These are phyloP conservation scores for Galaxea fascicularis DNA, from an alignment of 92 coral and sea anemone species.

Conservation along the genomic window DNA sequence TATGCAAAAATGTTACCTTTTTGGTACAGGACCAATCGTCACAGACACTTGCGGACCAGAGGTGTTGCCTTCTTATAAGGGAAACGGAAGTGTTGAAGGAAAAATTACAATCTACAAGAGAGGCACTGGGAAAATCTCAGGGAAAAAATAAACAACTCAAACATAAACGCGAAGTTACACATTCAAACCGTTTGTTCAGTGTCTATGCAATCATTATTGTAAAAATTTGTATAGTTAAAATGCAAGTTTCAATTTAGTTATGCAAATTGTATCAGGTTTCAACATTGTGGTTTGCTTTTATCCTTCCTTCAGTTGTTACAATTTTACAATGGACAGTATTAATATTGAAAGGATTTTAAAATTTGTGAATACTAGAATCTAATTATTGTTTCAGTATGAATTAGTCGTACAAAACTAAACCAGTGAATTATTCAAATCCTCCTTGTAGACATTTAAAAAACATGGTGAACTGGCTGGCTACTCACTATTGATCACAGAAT, in stretches of 20 bases:
- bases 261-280: neutral
- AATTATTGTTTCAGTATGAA: no score
- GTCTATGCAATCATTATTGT: neutral
- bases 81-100: slow-evolving; percentile 2
- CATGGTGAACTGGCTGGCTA: no score
- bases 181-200: neutral
- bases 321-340: neutral
- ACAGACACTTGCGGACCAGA: slow-evolving; percentile 14
- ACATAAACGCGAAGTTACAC: neutral
- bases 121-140: neutral
- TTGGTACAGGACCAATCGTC: neutral
- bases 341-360: neutral
- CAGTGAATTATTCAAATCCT: no score
- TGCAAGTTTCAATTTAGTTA: neutral
- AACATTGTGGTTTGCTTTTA: neutral
- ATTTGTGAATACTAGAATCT: neutral
- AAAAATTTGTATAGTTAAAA: no score
- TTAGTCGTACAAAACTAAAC: no score
- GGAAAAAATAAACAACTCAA: neutral
- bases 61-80: neutral
- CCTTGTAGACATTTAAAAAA: no score
- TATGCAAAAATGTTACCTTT: no score
- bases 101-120: neutral
- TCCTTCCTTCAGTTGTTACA: neutral
- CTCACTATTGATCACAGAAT: no score